These are phyloP conservation scores for Rhingia campestris DNA, from an alignment of 2,888 invertebrate species.

Conservation along the genomic window DNA sequence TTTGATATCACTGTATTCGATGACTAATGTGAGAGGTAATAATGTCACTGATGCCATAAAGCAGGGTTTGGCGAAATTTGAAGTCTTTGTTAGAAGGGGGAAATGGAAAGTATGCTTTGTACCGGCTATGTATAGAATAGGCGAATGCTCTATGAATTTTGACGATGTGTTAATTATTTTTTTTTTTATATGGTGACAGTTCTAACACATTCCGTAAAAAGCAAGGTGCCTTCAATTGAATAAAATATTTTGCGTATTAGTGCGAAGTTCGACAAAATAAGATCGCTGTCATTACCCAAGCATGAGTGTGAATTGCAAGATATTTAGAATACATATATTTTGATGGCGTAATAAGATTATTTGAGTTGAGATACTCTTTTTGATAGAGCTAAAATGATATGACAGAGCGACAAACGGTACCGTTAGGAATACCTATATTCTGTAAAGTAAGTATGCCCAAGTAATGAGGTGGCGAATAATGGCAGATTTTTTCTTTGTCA, in stretches of 20 bases:
- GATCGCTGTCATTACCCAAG: not conserved
- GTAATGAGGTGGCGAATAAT: no score
- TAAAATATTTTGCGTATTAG: not conserved
- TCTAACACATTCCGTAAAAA: not conserved
- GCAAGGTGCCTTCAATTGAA: not conserved
- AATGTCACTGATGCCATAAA: not conserved
- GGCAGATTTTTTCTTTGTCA: no score
- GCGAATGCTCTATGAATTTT: constrained; percentile 1
- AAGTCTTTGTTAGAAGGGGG: not conserved
- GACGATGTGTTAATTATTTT: not conserved
- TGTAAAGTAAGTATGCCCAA: no score
- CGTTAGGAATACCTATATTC: no score
- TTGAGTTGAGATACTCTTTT: no score
- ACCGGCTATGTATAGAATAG: no score
- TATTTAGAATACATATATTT: no score
- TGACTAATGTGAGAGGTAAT: not conserved
- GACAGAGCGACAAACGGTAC: no score
- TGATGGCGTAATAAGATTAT: no score
- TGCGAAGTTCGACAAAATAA: not conserved
- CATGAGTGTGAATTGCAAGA: no score
- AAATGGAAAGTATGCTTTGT: not conserved
- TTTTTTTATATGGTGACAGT: not conserved
- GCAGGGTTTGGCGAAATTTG: not conserved
- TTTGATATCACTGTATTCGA: not conserved
- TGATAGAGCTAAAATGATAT: no score